Evolutionary conservation across 1,140 invertebrate genomes (phyloP).

Genomic region (Hormaphis cornu): DNA sequence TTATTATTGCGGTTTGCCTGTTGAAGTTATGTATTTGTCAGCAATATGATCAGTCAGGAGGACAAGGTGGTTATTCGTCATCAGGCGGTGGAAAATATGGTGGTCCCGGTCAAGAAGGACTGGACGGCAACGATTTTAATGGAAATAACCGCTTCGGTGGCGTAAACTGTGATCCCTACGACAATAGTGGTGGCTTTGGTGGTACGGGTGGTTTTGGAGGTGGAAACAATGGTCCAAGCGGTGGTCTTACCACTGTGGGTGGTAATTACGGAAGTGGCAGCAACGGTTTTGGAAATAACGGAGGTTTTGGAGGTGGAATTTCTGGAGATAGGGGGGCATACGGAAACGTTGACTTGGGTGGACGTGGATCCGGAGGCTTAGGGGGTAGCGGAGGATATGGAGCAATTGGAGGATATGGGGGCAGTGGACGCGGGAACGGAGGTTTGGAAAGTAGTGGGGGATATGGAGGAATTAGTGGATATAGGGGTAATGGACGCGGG

Average conservation of each 20-base stretch:
- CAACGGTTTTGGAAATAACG: background rate
- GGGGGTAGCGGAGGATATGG: background rate
- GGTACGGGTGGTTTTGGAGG: background rate
- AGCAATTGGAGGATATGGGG: background rate
- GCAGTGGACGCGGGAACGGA: background rate
- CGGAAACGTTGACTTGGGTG: background rate
- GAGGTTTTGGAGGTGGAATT: background rate
- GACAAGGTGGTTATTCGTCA: background rate
- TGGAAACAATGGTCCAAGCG: background rate
- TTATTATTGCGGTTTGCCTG: background rate
- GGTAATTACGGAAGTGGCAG: background rate
- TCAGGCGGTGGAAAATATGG: background rate
- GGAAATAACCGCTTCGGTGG: background rate
- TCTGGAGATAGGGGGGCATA: background rate
- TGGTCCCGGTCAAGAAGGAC: background rate
- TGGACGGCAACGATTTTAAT: background rate
- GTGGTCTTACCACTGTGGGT: background rate
- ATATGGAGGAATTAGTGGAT: background rate
- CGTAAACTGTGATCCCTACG: background rate
- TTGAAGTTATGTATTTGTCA: conserved; percentile 10
- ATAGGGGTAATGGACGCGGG: background rate
- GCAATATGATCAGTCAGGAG: conserved; percentile 12
- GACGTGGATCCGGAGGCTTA: background rate
- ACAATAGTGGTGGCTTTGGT: background rate
- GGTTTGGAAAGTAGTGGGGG: background rate